These are phyloP conservation scores for Ennomos quercinarius DNA, from an alignment of 2,888 invertebrate genomes.

Conservation along the genomic window DNA sequence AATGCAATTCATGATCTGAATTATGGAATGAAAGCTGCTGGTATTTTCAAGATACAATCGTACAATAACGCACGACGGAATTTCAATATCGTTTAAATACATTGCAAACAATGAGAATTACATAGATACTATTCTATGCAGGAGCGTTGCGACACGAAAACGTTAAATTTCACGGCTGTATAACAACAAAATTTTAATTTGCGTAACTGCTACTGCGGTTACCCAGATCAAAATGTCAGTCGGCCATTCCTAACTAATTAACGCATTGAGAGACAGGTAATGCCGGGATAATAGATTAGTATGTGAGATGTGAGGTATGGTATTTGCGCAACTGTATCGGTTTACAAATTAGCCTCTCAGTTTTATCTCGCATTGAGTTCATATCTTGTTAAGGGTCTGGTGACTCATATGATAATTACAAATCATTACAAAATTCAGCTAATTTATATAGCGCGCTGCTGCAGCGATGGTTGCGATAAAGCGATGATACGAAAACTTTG, in stretches of 20 bases:
- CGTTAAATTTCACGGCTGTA: slow-evolving; percentile 14
- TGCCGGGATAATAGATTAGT: slow-evolving; percentile 30
- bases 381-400: slow-evolving; percentile 57
- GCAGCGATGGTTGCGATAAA: no score
- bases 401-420: no score
- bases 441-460: no score
- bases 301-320: slow-evolving; percentile 33
- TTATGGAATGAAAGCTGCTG: no score
- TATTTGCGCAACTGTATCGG: slow-evolving; percentile 63
- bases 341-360: slow-evolving; percentile 68
- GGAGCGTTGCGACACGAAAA: slow-evolving; percentile 21
- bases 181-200: slow-evolving; percentile 21
- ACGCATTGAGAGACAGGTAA: slow-evolving; percentile 19
- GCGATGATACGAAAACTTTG: no score
- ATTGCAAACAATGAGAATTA: not conserved
- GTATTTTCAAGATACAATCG: no score
- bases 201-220: slow-evolving; percentile 29
- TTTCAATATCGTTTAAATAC: no score
- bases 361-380: slow-evolving; percentile 64
- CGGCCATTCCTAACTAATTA: slow-evolving; percentile 27
- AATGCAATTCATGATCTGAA: no score
- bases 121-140: not conserved
- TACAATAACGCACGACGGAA: no score
- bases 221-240: slow-evolving; percentile 32
- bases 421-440: no score